Evolutionary conservation across 2,888 invertebrate species (phyloP).

Genomic region (Pristionchus exspectatus): DNA sequence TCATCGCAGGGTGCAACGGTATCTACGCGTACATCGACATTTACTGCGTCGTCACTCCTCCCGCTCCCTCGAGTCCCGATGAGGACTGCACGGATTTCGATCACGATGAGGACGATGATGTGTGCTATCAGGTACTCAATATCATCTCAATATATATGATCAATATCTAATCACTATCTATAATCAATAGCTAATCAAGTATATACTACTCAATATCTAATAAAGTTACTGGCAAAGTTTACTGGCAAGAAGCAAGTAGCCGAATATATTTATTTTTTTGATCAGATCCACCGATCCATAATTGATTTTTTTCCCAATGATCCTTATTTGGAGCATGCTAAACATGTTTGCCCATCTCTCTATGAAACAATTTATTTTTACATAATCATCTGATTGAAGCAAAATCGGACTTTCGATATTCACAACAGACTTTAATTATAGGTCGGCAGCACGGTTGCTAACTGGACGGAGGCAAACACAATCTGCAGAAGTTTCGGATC

Average conservation of each 20-base stretch:
- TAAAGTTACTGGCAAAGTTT: not conserved
- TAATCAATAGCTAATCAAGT: not conserved
- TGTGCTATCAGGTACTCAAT: slow-evolving; percentile 16
- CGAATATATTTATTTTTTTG: too few relatives aligned
- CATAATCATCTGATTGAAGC: not conserved
- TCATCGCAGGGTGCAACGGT: not conserved
- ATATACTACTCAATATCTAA: not conserved
- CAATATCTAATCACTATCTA: not conserved
- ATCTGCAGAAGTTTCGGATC: slow-evolving; percentile 24
- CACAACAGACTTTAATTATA: not conserved
- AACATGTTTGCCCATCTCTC: too few relatives aligned
- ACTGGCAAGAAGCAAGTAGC: too few relatives aligned
- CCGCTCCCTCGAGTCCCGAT: not conserved
- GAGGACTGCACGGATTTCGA: not conserved
- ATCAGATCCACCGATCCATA: not conserved
- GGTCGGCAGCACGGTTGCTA: not conserved
- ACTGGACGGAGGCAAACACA: slow-evolving; percentile 25
- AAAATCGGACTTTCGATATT: not conserved
- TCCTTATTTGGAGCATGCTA: not conserved
- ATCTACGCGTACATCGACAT: slow-evolving; percentile 16
- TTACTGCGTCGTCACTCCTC: not conserved
- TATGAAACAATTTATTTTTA: too few relatives aligned
- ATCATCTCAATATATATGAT: too few relatives aligned
- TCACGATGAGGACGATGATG: slow-evolving; percentile 11
- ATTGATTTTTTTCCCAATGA: not conserved